These are phyloP conservation scores for Abscondita cerata DNA, from an alignment of 2,888 invertebrate species.

Conservation along the genomic window DNA sequence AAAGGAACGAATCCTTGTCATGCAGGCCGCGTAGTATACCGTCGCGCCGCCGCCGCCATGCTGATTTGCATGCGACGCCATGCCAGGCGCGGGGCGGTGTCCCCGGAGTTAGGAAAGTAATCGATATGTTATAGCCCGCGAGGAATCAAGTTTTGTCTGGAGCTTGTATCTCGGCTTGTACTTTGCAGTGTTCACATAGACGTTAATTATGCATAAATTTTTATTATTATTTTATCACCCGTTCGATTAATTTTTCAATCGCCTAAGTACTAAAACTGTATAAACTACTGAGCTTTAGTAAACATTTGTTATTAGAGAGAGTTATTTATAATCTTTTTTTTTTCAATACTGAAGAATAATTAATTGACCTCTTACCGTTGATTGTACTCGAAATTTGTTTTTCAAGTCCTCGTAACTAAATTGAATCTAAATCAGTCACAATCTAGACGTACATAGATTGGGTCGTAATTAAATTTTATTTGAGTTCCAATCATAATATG, in stretches of 20 bases:
- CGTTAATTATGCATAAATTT: slow-evolving; percentile 15
- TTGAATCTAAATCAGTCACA: no score
- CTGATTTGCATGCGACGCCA: slow-evolving; percentile 70
- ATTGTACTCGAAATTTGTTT: no score
- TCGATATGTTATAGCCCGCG: slow-evolving; percentile 61
- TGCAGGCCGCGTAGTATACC: slow-evolving; percentile 70
- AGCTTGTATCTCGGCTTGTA: slow-evolving; percentile 31
- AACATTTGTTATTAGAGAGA: no score
- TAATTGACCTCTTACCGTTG: no score
- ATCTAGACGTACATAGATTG: no score
- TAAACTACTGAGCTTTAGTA: no score
- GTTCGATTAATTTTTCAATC: not conserved
- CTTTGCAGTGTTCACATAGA: slow-evolving; percentile 31
- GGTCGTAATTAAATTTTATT: no score
- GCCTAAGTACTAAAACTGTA: no score
- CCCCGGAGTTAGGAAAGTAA: slow-evolving; percentile 59
- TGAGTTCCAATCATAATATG: no score
- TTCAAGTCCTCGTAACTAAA: no score
- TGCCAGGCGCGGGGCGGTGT: slow-evolving; percentile 59
- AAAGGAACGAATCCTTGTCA: slow-evolving; percentile 55
- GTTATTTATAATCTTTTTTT: no score
- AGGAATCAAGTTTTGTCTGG: slow-evolving; percentile 50
- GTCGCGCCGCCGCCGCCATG: slow-evolving; percentile 64
- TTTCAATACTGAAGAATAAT: no score
- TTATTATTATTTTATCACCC: slow-evolving; percentile 8